phyloP scores from a whole-genome alignment of 1,140 invertebrate species.

The Rhysida immarginata region DNA sequence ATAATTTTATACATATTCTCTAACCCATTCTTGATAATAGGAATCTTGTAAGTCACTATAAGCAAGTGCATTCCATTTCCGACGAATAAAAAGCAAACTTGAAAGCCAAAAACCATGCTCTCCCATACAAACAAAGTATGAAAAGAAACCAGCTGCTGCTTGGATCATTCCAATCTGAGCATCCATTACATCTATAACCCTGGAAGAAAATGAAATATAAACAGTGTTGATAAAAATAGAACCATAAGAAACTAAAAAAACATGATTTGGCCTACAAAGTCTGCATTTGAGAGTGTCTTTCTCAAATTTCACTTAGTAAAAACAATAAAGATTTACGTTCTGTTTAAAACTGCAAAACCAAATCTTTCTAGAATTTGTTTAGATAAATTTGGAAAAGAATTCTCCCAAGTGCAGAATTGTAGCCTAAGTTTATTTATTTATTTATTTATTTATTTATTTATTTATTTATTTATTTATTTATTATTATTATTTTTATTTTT shows the following conservation, averaged over 20 bases:
- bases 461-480: too few relatives aligned
- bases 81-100: constrained; percentile 34
- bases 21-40: constrained; percentile 46
- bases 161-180: constrained; percentile 39
- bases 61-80: constrained; percentile 38
- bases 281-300: too few relatives aligned
- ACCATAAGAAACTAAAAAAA: not conserved
- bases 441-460: too few relatives aligned
- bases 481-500: too few relatives aligned
- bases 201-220: constrained; percentile 13
- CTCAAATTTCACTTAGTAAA: too few relatives aligned
- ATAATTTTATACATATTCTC: constrained; percentile 26
- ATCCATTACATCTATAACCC: constrained; percentile 35
- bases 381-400: too few relatives aligned
- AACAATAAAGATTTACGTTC: too few relatives aligned
- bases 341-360: too few relatives aligned
- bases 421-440: too few relatives aligned
- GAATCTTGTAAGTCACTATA: constrained; percentile 41
- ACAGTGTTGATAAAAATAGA: too few relatives aligned
- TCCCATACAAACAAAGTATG: constrained; percentile 42
- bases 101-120: constrained; percentile 41
- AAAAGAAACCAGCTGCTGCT: constrained; percentile 35
- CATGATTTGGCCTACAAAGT: not conserved
- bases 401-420: too few relatives aligned
- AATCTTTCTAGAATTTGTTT: too few relatives aligned